phyloP scores from a whole-genome alignment of 2,113 vertebrate species.

The Columba livia region DNA sequence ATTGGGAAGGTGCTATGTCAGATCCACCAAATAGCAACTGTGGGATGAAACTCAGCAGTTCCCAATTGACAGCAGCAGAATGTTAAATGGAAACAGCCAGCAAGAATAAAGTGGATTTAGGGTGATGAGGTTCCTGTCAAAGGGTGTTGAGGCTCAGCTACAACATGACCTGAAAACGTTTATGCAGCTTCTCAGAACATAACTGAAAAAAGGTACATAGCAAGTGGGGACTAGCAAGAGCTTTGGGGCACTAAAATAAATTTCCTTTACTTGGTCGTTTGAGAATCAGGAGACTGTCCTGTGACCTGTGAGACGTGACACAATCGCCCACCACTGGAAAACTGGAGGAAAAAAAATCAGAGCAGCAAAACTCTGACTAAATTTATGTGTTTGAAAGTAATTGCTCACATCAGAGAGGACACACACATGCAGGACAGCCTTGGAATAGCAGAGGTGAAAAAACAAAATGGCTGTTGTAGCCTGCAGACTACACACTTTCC shows the following conservation, averaged over 20 bases:
- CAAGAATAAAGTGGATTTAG: neutral
- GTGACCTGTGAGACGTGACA: constrained; percentile 2
- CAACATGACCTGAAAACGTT: neutral
- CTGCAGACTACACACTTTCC: neutral
- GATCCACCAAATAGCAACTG: neutral
- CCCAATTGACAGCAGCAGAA: neutral
- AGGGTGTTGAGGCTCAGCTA: neutral
- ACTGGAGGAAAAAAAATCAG: neutral
- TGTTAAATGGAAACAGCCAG: neutral
- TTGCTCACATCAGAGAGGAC: neutral
- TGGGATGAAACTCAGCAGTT: neutral
- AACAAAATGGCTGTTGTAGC: neutral
- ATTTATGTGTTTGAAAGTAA: neutral
- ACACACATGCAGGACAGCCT: neutral
- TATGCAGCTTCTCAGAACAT: neutral
- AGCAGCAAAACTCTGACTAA: neutral
- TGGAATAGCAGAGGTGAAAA: neutral
- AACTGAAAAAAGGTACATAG: neutral
- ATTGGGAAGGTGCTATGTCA: neutral
- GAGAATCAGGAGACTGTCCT: constrained; percentile 34
- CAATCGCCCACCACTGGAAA: neutral
- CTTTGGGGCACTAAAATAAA: neutral
- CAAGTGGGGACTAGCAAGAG: neutral
- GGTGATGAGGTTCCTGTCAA: neutral
- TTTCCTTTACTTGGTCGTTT: constrained; percentile 33